These are phyloP conservation scores for Leptinotarsa defecta DNA, from an alignment of 1,140 invertebrate species.

Conservation along the genomic window DNA sequence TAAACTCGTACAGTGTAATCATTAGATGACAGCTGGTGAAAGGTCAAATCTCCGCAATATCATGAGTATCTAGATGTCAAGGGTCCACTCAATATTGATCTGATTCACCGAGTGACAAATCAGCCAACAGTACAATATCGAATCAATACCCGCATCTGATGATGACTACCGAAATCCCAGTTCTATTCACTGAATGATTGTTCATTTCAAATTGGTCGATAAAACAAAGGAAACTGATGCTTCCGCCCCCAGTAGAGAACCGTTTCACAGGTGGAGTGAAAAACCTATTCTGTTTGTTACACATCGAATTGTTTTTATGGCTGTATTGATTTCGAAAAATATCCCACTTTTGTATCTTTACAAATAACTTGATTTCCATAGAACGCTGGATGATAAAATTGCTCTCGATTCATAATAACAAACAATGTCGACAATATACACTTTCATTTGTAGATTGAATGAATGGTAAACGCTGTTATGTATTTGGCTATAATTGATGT, in stretches of 20 bases:
- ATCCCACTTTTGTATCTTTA: no score
- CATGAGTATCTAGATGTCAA: background rate
- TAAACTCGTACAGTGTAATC: background rate
- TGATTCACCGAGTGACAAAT: conserved; percentile 2
- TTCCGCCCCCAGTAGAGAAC: background rate
- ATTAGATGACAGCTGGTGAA: background rate
- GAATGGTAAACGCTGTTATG: no score
- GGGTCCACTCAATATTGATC: background rate
- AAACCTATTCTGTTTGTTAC: background rate
- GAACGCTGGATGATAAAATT: no score
- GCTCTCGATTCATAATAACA: no score
- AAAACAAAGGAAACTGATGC: background rate
- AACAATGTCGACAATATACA: no score
- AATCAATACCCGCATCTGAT: conserved; percentile 8
- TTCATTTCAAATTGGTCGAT: conserved; percentile 2
- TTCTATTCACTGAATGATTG: conserved; percentile 1
- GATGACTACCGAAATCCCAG: background rate
- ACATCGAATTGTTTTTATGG: background rate
- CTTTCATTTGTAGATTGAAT: no score
- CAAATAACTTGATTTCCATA: no score
- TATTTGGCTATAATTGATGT: no score
- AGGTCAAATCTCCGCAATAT: background rate
- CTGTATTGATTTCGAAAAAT: background rate
- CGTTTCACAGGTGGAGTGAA: background rate
- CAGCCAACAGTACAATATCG: background rate